Conservation (phyloP, 2,113 vertebrate genomes). For the Neotoma lepida region DNA sequence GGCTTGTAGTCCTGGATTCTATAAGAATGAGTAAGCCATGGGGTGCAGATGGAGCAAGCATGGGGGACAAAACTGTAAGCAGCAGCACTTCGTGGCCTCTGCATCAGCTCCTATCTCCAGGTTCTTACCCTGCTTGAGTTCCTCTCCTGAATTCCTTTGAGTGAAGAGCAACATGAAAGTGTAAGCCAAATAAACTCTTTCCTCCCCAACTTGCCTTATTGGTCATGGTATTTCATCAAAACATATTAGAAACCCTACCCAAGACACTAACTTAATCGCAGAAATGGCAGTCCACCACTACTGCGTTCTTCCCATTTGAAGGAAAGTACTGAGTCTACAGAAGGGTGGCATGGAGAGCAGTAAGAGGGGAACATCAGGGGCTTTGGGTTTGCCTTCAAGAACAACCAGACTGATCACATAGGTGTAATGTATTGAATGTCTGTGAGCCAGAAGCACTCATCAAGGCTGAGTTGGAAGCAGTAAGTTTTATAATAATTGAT, state of each 20-base stretch:
- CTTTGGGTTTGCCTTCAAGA: not conserved
- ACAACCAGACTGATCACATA: not conserved
- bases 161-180: not conserved
- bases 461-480: not conserved
- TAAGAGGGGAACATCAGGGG: not conserved
- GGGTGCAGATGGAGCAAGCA: not conserved
- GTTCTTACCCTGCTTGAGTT: not conserved
- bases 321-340: not conserved
- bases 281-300: not conserved
- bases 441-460: not conserved
- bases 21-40: not conserved
- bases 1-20: not conserved
- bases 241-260: not conserved
- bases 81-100: not conserved
- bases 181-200: not conserved
- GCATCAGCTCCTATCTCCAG: not conserved
- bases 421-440: not conserved
- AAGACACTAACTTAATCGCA: not conserved
- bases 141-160: not conserved
- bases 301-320: too few relatives aligned
- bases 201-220: not conserved
- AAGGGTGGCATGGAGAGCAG: fast-evolving
- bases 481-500: not conserved
- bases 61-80: not conserved
- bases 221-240: not conserved